Base-by-base conservation (phyloP, 2,113 vertebrate species). In the Malaclemys terrapin region DNA sequence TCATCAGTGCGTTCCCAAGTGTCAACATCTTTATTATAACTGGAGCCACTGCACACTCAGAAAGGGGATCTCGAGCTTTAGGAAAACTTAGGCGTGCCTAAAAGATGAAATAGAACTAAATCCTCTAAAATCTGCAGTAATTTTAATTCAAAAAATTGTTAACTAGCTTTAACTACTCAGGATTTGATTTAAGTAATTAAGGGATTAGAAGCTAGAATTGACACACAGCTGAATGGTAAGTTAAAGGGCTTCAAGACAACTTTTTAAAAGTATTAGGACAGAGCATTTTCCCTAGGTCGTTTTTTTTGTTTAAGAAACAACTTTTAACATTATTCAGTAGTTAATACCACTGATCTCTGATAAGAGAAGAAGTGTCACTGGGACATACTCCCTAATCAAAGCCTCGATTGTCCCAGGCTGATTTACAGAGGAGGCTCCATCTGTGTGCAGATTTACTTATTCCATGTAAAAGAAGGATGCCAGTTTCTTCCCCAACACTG, bases 381-480 rank as follows among this genome's bases (percentile, higher is more conserved):
- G n/a, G 69, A n/a, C n/a, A 38, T 19, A n/a, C n/a, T 38, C 69
- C n/a, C 35, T 38, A 22, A 20, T 62, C 59, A 14, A 62, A 29
- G 27, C 27, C 57, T 59, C 5, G 57, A 59, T 29, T 59, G 52
- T 29, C 57, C 27, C 35, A 72, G 35, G n/a, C 52, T 72, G 31
- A n/a, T 72, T n/a, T 20, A 72, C 38, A 12, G 94, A 42, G 82
- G 9, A 10, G 13, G 17, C 16, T 75, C 3, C 47, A 29, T 1
- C 53, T 56, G 27, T 49, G 27, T 10, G 57, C 25, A 59, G 12
- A 59, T 57, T 25, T 59, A 59, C 5, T 59, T 59, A 59, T 29
- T 59, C 27, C 25, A 29, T 29, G 45, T 47, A 54, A 1, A 0
- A 8, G 65, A 9, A 29, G 50, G 47, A 14, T 27, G n/a, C 12